Percentiles rank a stretch among this genome's conserved stretches.
Evolutionary conservation across 2,797 vertebrate species (phyloP).

Genomic region (Bucorvus abyssinicus): DNA sequence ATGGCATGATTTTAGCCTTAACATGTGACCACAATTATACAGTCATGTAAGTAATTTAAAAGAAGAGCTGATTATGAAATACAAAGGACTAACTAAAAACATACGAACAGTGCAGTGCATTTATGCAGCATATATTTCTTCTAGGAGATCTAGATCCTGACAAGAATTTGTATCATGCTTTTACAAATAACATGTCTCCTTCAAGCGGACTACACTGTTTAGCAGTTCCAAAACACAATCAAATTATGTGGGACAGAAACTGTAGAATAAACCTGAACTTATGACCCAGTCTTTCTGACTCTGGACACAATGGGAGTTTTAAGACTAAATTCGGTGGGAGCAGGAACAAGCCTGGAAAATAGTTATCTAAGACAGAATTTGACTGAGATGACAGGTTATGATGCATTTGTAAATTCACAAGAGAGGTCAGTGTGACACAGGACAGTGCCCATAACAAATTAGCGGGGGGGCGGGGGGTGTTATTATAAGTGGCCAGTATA

Average conservation of each 20-base stretch:
- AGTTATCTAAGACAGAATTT: constrained; percentile 36
- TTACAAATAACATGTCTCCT: neutral
- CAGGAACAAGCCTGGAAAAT: neutral
- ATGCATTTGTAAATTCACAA: constrained; percentile 10
- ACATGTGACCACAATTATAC: neutral
- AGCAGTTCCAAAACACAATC: neutral
- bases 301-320: neutral
- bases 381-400: neutral
- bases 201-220: neutral
- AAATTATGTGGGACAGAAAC: neutral
- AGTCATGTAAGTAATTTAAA: constrained; percentile 7
- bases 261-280: constrained; percentile 1
- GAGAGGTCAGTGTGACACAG: neutral
- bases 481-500: neutral
- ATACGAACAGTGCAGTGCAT: neutral
- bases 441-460: constrained; percentile 11
- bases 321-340: neutral
- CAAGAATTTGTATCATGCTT: neutral
- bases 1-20: constrained; percentile 38
- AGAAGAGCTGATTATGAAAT: constrained; percentile 3
- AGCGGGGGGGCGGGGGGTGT: neutral
- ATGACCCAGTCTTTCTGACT: neutral
- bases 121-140: neutral
- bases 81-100: neutral
- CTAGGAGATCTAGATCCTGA: neutral